Percentiles rank a stretch among this genome's conserved stretches.
These are phyloP conservation scores for Cantharis rufa DNA, from an alignment of 2,888 invertebrate species.

Conservation along the genomic window DNA sequence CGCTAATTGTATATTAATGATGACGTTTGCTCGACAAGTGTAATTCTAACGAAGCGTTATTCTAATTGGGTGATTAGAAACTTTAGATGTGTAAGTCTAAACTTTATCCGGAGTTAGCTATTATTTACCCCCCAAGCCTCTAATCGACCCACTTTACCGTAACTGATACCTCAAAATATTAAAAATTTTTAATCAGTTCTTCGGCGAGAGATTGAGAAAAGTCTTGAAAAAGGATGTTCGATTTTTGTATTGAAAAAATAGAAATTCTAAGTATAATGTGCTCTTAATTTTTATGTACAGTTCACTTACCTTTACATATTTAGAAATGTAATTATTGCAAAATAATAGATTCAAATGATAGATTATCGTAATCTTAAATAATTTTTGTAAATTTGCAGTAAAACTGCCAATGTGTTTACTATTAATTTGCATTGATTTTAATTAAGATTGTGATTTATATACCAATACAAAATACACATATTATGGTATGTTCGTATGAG, in stretches of 20 bases:
- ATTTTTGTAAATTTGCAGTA: not conserved
- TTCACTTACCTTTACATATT: not conserved
- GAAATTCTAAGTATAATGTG: not conserved
- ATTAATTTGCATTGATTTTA: not conserved
- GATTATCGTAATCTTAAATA: not conserved
- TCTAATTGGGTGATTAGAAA: not conserved
- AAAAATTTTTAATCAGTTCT: not conserved
- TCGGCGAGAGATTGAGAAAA: not conserved
- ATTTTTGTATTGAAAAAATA: not conserved
- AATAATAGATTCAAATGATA: not conserved
- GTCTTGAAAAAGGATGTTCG: too few relatives aligned
- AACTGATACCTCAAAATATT: not conserved
- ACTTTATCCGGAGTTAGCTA: not conserved
- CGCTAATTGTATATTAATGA: not conserved
- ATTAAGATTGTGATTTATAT: not conserved
- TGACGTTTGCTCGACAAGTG: not conserved
- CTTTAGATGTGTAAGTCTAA: not conserved
- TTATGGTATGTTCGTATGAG: not conserved
- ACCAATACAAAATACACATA: not conserved
- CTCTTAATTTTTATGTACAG: not conserved
- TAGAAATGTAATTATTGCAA: not conserved
- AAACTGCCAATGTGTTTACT: not conserved
- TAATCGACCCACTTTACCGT: not conserved
- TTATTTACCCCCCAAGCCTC: not conserved
- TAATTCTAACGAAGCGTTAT: not conserved